phyloP scores from a whole-genome alignment of 2,888 invertebrate genomes.

The Rhyacophila evoluta region DNA sequence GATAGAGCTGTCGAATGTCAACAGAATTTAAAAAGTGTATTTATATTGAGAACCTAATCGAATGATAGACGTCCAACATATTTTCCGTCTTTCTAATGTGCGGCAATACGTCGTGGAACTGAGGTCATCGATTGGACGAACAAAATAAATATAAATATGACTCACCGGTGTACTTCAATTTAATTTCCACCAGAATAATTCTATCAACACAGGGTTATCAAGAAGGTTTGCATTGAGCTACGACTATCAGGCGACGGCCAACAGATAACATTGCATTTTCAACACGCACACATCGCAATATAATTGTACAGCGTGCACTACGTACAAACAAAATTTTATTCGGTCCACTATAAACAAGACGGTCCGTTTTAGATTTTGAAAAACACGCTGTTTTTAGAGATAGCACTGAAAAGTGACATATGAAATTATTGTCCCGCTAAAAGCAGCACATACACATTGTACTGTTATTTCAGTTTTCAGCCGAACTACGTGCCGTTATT shows the following conservation, averaged over 20 bases:
- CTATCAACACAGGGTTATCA: slow-evolving; percentile 43
- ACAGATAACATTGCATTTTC: slow-evolving; percentile 41
- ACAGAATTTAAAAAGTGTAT: not conserved
- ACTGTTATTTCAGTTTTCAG: slow-evolving; percentile 49
- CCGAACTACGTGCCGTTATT: slow-evolving; percentile 34
- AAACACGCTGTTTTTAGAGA: slow-evolving; percentile 46
- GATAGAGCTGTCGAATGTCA: slow-evolving; percentile 4
- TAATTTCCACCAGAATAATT: slow-evolving; percentile 38
- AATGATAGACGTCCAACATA: slow-evolving; percentile 38
- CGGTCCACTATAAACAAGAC: slow-evolving; percentile 22
- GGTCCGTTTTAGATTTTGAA: slow-evolving; percentile 33
- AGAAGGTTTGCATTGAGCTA: slow-evolving; percentile 19
- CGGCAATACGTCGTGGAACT: slow-evolving; percentile 33
- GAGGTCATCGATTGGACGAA: slow-evolving; percentile 71
- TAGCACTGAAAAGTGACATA: slow-evolving; percentile 45
- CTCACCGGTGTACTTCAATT: slow-evolving; percentile 61
- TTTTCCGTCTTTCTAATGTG: slow-evolving; percentile 34
- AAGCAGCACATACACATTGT: slow-evolving; percentile 46
- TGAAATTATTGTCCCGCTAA: slow-evolving; percentile 45
- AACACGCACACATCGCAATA: slow-evolving; percentile 25
- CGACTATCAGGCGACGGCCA: slow-evolving; percentile 31
- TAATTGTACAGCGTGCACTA: not conserved
- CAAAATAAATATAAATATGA: slow-evolving; percentile 71
- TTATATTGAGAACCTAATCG: slow-evolving; percentile 8
- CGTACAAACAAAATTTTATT: slow-evolving; percentile 5